Conservation (phyloP, 2,888 invertebrate species). For the Hypolimnas misippus region DNA sequence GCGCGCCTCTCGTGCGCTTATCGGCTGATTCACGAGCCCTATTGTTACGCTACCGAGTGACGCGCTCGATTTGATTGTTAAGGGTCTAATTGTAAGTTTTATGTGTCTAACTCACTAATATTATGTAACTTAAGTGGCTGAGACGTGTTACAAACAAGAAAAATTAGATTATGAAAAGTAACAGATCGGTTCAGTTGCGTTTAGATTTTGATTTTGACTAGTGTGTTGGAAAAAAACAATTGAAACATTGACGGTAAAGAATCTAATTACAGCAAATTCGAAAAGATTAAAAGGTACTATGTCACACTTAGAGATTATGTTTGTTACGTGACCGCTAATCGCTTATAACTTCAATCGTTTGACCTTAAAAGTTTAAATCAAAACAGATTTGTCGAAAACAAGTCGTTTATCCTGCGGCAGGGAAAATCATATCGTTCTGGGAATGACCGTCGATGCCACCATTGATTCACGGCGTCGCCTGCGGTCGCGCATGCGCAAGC, state of each 20-base stretch:
- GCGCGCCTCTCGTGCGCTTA: constrained; percentile 47
- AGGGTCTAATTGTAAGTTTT: constrained; percentile 1
- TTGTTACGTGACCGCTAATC: neutral
- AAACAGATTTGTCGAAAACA: constrained; percentile 44
- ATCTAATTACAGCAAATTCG: too few relatives aligned
- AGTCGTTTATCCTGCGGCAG: constrained; percentile 48
- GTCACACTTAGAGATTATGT: too few relatives aligned
- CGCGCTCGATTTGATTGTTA: constrained; percentile 12
- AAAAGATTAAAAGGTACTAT: too few relatives aligned
- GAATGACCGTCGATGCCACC: constrained; percentile 50
- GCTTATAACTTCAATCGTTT: constrained; percentile 12
- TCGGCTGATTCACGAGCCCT: constrained; percentile 60
- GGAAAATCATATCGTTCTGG: constrained; percentile 53
- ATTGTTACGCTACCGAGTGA: constrained; percentile 30
- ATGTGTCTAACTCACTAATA: neutral
- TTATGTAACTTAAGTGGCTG: constrained; percentile 3
- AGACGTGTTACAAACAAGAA: neutral
- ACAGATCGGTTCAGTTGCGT: neutral
- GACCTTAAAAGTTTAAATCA: constrained; percentile 24
- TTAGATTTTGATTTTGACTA: too few relatives aligned
- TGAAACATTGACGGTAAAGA: too few relatives aligned
- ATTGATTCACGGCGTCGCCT: constrained; percentile 50
- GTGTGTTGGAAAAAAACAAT: too few relatives aligned
- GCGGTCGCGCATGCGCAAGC: constrained; percentile 33
- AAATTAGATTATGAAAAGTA: neutral